phyloP scores from a whole-genome alignment of 2,113 vertebrate genomes.

The Melospiza georgiana region DNA sequence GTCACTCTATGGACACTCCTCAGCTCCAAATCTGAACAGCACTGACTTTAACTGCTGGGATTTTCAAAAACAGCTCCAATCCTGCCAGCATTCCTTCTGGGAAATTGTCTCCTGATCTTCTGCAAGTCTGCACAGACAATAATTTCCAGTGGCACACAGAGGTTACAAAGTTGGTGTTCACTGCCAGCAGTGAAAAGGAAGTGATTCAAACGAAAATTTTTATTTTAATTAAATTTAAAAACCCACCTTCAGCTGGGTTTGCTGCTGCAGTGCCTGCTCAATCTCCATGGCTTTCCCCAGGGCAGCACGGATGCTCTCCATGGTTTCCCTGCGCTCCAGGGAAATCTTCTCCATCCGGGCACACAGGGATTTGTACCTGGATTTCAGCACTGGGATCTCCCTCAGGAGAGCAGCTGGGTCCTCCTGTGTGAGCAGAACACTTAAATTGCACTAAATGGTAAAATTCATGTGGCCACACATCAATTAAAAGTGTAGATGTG shows the following conservation, averaged over 20 bases:
- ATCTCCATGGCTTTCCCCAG: constrained; percentile 72
- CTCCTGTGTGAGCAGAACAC: constrained; percentile 72
- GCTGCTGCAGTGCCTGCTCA: constrained; percentile 77
- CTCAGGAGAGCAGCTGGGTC: constrained; percentile 83
- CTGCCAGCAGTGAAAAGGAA: neutral
- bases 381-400: constrained; percentile 80
- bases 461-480: neutral
- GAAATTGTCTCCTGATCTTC: neutral
- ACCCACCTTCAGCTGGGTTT: constrained; percentile 76
- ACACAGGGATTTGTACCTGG: constrained; percentile 79
- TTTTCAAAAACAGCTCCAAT: neutral
- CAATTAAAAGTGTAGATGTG: neutral
- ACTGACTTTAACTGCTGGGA: neutral
- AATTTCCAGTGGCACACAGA: fast-evolving
- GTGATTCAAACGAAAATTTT: neutral
- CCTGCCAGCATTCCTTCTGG: neutral
- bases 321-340: constrained; percentile 78
- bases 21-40: neutral
- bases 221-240: no score
- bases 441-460: neutral
- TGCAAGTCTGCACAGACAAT: fast-evolving
- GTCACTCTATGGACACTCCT: neutral
- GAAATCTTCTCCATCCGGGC: constrained; percentile 74
- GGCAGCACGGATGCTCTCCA: constrained; percentile 76
- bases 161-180: neutral